Evolutionary conservation across 2,113 vertebrate genomes (phyloP).

Genomic region (Emydura subglobosa): DNA sequence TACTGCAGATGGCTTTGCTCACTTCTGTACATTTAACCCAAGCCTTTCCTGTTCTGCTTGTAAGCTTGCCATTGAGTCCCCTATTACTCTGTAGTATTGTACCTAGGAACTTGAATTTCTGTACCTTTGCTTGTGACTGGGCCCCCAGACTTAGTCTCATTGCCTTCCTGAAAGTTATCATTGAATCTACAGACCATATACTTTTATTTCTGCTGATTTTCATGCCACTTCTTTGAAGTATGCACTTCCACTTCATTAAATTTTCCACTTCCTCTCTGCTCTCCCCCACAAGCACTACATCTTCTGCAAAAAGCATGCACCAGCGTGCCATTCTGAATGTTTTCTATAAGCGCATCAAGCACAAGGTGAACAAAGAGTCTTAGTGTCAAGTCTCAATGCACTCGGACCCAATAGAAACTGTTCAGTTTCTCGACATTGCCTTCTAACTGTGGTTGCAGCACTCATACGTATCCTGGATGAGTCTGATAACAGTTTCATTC

Average conservation of each 20-base stretch:
- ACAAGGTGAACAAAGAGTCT: neutral
- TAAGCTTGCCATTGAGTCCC: neutral
- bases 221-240: neutral
- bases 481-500: neutral
- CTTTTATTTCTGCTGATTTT: neutral
- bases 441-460: neutral
- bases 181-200: neutral
- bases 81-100: neutral
- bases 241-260: neutral
- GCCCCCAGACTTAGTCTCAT: neutral
- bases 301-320: neutral
- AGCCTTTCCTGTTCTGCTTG: neutral
- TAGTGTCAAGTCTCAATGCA: neutral
- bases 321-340: neutral
- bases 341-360: neutral
- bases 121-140: neutral
- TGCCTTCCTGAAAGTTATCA: neutral
- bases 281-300: neutral
- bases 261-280: neutral
- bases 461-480: neutral
- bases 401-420: neutral
- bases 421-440: neutral
- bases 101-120: neutral
- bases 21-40: too few species aligned
- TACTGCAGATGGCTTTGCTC: neutral